phyloP scores from a whole-genome alignment of 2,113 vertebrate species.

The Synchiropus splendidus region DNA sequence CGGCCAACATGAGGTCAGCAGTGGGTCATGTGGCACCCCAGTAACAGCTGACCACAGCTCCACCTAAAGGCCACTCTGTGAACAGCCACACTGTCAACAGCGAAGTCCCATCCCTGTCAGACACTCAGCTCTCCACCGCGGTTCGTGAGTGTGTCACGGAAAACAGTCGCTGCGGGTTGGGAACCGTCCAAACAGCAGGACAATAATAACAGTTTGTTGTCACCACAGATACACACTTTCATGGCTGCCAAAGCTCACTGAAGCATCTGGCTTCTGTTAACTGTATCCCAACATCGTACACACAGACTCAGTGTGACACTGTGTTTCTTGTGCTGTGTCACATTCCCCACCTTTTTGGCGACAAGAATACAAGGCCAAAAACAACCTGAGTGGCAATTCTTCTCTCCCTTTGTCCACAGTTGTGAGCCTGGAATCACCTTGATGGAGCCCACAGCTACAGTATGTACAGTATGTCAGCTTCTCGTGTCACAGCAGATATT shows the following conservation, averaged over 20 bases:
- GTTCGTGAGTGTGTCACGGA: constrained; percentile 36
- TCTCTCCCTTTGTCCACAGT: too few species aligned
- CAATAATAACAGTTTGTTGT: constrained; percentile 64
- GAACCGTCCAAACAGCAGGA: constrained; percentile 50
- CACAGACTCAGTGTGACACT: constrained; percentile 5
- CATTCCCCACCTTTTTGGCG: too few species aligned
- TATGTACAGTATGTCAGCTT: too few species aligned
- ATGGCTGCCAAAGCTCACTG: constrained; percentile 34
- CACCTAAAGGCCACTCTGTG: constrained; percentile 49
- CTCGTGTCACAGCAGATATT: too few species aligned
- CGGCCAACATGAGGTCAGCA: constrained; percentile 31
- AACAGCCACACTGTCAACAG: constrained; percentile 18
- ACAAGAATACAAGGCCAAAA: too few species aligned
- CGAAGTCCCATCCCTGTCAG: constrained; percentile 16
- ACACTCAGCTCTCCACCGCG: constrained; percentile 3
- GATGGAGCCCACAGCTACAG: too few species aligned
- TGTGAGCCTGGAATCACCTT: too few species aligned
- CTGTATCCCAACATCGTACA: constrained; percentile 28
- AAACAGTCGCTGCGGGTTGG: constrained; percentile 34
- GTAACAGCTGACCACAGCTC: constrained; percentile 22
- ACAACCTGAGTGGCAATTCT: too few species aligned
- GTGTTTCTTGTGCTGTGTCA: too few species aligned
- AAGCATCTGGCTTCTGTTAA: constrained; percentile 60
- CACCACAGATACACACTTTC: constrained; percentile 47
- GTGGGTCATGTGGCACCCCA: constrained; percentile 3